A percentile compares a stretch with the other conserved stretches of the same genome.
Conservation (phyloP, 2,113 vertebrate species). For the Rhizomys pruinosus region DNA sequence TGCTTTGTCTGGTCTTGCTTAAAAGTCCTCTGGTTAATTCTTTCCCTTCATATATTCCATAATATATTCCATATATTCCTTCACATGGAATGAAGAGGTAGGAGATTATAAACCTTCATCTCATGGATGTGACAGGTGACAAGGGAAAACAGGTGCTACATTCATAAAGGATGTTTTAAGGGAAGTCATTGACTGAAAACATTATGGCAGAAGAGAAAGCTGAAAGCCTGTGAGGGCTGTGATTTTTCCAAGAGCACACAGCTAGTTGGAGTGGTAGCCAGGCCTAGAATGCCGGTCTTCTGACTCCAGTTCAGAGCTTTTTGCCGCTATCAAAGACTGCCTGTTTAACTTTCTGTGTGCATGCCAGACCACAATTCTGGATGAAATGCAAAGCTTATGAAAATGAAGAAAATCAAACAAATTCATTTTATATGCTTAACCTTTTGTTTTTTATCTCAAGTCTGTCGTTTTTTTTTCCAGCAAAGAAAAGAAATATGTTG, state of each 20-base stretch:
- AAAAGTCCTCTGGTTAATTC: slow-evolving; percentile 31
- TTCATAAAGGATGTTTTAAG: slow-evolving; percentile 62
- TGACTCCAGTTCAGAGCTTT: slow-evolving; percentile 6
- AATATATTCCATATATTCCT: neutral
- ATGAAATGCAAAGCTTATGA: slow-evolving; percentile 24
- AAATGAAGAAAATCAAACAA: slow-evolving; percentile 48
- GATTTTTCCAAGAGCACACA: slow-evolving; percentile 11
- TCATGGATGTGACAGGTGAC: neutral
- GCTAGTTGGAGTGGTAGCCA: neutral
- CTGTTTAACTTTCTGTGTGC: neutral
- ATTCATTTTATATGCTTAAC: slow-evolving; percentile 50
- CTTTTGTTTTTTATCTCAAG: slow-evolving; percentile 74
- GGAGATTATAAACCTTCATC: slow-evolving; percentile 46
- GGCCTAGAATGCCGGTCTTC: slow-evolving; percentile 8
- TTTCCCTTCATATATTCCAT: neutral
- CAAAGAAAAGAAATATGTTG: slow-evolving; percentile 64
- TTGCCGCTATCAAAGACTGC: slow-evolving; percentile 3
- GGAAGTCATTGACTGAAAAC: slow-evolving; percentile 17
- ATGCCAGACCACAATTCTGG: neutral
- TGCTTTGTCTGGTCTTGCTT: slow-evolving; percentile 30
- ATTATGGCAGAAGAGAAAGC: slow-evolving; percentile 26
- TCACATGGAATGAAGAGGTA: slow-evolving; percentile 34
- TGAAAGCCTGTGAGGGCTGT: neutral
- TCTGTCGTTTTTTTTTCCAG: slow-evolving; percentile 79
- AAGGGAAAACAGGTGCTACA: slow-evolving; percentile 5